Conservation (phyloP, 2,888 invertebrate species). For the Hymenopus coronatus region DNA sequence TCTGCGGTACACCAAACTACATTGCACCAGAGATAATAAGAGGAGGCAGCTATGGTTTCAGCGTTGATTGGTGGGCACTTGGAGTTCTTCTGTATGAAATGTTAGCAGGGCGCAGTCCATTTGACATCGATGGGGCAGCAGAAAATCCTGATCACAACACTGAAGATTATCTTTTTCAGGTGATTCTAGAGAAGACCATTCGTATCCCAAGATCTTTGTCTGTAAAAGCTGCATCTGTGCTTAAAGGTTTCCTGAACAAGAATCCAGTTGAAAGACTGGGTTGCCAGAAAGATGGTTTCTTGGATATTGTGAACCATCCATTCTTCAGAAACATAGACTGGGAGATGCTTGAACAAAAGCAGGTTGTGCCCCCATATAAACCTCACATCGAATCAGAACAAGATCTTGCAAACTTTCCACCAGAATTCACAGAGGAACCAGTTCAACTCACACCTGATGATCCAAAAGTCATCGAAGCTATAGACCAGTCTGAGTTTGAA, state of each 20-base stretch:
- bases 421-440: constrained; percentile 97
- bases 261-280: constrained; percentile 94
- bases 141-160: constrained; percentile 99
- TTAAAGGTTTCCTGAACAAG: constrained; percentile 98
- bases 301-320: constrained; percentile 92
- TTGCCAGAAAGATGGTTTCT: constrained; percentile 87
- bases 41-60: constrained; percentile 85
- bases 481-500: constrained; percentile 2
- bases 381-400: constrained; percentile 93
- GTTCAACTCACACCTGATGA: constrained; percentile 97
- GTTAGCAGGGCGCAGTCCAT: constrained; percentile 97
- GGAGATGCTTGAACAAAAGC: constrained; percentile 96
- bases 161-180: constrained; percentile 94
- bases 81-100: constrained; percentile 98
- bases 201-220: constrained; percentile 96
- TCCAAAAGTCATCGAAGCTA: constrained; percentile 67
- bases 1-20: constrained; percentile 96
- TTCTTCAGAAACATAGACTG: constrained; percentile 99
- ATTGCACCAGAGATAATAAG: constrained; percentile 98
- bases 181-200: constrained; percentile 83
- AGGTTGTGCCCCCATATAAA: constrained; percentile 96
- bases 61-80: constrained; percentile 98
- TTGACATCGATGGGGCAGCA: constrained; percentile 95
- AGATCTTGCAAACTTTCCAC: constrained; percentile 99
- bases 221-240: constrained; percentile 93